Evolutionary conservation across 2,888 invertebrate species (phyloP), one percentile per base, ranked within the genome.

Genomic region (Drosophila multiciliata): DNA sequence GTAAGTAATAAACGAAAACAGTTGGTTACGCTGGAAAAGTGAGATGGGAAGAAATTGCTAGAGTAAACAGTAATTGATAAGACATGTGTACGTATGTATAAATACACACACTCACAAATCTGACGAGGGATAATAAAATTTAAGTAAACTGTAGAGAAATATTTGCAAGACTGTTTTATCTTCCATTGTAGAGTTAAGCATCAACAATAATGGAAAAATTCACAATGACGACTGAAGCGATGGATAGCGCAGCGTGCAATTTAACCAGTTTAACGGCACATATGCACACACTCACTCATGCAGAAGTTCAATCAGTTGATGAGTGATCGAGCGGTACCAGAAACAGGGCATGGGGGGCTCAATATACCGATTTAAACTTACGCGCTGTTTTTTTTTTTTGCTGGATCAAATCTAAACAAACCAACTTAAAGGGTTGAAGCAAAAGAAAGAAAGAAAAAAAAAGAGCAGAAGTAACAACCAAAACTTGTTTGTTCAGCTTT

Each of bases 211-310:
- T 29, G 61, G 38, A 20, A 32, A 20, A 26, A 60, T n/a, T 33
- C 53, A 54, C 40, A 65, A 58, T 48, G 26, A 53, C 65, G 54
- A 67, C 73, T 63, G 67, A 59, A 62, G 29, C 38, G 64, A 69
- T 45, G 62, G 6, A 67, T 45, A 60, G 59, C 69, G 73, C 64
- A 64, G 74, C 69, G 66, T 82, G 79, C 77, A 84, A 86, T 77
- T 81, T 82, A 87, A 84, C 84, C 82, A 77, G 87, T 85, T 85
- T 84, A 86, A 82, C 74, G 78, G 79, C 81, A 77, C 61, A 66
- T 53, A 66, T 49, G 60, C n/a, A 69, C 42, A 66, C 38, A 42
- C n/a, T 68, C 17, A 40, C 17, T 32, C 36, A 53, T 12, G 63
- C 11, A 60, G 26, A 26, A 35, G 72, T 33, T 66, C 6, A 59